Conservation (phyloP, 1,140 invertebrate species). For the Drosophila sturtevanti region DNA sequence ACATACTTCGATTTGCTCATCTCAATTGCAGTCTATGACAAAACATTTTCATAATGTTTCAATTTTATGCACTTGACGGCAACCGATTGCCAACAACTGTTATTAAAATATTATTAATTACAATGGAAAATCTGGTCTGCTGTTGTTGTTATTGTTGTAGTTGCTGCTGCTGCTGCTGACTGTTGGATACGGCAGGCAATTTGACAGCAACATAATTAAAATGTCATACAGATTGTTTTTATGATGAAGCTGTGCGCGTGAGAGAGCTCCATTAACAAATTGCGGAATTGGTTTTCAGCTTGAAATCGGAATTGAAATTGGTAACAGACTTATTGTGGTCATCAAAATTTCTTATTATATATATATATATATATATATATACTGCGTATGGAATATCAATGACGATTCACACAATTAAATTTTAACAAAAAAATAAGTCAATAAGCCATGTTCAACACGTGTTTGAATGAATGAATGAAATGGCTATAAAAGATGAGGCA, state of each 20-base stretch:
- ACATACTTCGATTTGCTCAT: constrained; percentile 24
- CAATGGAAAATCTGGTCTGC: constrained; percentile 59
- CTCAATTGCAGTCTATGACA: constrained; percentile 62
- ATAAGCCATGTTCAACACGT: constrained; percentile 68
- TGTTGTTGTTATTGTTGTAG: constrained; percentile 21
- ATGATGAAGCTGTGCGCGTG: constrained; percentile 52
- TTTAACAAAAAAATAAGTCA: constrained; percentile 45
- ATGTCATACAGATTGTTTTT: constrained; percentile 63
- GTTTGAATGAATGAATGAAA: constrained; percentile 63
- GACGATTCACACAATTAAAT: constrained; percentile 13
- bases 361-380: constrained; percentile 3
- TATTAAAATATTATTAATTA: constrained; percentile 80
- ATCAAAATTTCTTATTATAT: constrained; percentile 19
- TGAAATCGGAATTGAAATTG: constrained; percentile 28
- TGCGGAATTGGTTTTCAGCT: constrained; percentile 35
- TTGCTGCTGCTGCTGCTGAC: constrained; percentile 5
- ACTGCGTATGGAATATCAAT: constrained; percentile 1
- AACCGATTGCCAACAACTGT: constrained; percentile 63
- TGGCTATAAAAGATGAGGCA: constrained; percentile 46
- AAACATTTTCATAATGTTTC: constrained; percentile 71
- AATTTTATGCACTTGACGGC: constrained; percentile 60
- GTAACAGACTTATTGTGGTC: not conserved
- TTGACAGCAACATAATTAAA: constrained; percentile 79
- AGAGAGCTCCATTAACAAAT: constrained; percentile 69
- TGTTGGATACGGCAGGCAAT: constrained; percentile 29